These are phyloP conservation scores for Tubiluchus corallicola DNA, from an alignment of 2,888 invertebrate genomes.

Conservation along the genomic window DNA sequence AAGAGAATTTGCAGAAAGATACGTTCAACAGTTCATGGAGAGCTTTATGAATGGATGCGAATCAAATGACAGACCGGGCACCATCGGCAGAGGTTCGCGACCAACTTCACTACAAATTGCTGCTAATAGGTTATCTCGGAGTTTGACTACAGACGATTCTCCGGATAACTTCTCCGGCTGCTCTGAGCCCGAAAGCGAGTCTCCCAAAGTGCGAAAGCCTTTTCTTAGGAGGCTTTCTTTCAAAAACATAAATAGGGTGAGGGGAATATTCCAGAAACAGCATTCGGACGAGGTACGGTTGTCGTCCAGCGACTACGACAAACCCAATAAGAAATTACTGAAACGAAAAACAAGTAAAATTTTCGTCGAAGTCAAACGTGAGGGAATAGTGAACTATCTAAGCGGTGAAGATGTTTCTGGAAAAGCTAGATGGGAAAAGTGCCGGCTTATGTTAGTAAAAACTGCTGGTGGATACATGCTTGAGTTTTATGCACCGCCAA, in stretches of 20 bases:
- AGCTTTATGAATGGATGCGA: slow-evolving; percentile 36
- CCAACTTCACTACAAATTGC: background rate
- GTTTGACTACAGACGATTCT: too few relatives aligned
- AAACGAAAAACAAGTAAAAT: slow-evolving; percentile 79
- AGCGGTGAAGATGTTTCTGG: slow-evolving; percentile 75
- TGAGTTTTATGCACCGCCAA: slow-evolving; percentile 83
- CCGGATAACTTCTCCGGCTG: background rate
- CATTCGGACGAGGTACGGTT: slow-evolving; percentile 67
- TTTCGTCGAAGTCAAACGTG: slow-evolving; percentile 78
- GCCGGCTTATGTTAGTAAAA: slow-evolving; percentile 70
- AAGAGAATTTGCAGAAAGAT: slow-evolving; percentile 62
- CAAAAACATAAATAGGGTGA: slow-evolving; percentile 53
- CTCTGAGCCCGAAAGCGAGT: background rate
- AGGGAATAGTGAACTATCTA: slow-evolving; percentile 77
- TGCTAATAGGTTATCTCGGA: background rate
- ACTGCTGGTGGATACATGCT: slow-evolving; percentile 84
- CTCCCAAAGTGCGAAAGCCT: slow-evolving; percentile 41
- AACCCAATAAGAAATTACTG: slow-evolving; percentile 44
- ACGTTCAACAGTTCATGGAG: slow-evolving; percentile 62
- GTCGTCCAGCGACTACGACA: slow-evolving; percentile 12
- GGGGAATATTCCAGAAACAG: slow-evolving; percentile 59
- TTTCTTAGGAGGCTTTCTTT: slow-evolving; percentile 56
- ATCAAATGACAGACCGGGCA: slow-evolving; percentile 2
- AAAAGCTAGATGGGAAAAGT: slow-evolving; percentile 83
- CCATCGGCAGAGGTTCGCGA: background rate